Percentiles rank a stretch among this genome's conserved stretches.
phyloP scores from a whole-genome alignment of 2,888 invertebrate genomes.

The Platycnemis pennipes region DNA sequence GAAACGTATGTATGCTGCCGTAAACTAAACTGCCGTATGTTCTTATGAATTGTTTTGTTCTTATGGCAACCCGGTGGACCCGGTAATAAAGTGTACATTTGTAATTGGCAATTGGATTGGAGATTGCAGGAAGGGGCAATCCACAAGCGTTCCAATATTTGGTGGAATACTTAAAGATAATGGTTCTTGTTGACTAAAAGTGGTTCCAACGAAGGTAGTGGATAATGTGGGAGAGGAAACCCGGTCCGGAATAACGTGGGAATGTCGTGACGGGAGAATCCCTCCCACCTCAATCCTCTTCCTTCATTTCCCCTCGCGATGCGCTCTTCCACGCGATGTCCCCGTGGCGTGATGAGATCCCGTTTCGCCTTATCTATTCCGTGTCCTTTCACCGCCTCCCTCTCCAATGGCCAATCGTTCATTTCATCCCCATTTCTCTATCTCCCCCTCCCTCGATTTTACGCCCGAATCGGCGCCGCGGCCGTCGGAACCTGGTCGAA shows the following conservation, averaged over 20 bases:
- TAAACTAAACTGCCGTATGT: too few species aligned
- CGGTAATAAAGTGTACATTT: too few species aligned
- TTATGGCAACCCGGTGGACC: too few species aligned
- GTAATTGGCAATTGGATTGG: too few species aligned
- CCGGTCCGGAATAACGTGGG: constrained; percentile 40
- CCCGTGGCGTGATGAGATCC: constrained; percentile 12
- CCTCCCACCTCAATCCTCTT: background rate
- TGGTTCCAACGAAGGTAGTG: too few species aligned
- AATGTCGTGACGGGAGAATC: constrained; percentile 3
- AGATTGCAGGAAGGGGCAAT: too few species aligned
- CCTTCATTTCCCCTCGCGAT: background rate
- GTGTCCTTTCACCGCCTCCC: background rate
- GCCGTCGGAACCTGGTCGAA: background rate
- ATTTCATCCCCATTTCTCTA: background rate
- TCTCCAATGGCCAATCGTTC: background rate
- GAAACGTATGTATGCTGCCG: too few species aligned
- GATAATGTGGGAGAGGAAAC: background rate
- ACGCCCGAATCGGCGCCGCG: background rate
- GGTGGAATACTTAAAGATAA: too few species aligned
- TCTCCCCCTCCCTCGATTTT: background rate
- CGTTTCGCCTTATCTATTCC: constrained; percentile 32
- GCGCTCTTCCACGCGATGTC: constrained; percentile 51
- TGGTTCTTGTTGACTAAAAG: too few species aligned
- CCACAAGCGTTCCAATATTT: too few species aligned
- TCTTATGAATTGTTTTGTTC: too few species aligned